Percentiles rank a stretch among this genome's conserved stretches.
These are phyloP conservation scores for Microcebus jonahi DNA, from an alignment of 2,113 vertebrate genomes.

Conservation along the genomic window DNA sequence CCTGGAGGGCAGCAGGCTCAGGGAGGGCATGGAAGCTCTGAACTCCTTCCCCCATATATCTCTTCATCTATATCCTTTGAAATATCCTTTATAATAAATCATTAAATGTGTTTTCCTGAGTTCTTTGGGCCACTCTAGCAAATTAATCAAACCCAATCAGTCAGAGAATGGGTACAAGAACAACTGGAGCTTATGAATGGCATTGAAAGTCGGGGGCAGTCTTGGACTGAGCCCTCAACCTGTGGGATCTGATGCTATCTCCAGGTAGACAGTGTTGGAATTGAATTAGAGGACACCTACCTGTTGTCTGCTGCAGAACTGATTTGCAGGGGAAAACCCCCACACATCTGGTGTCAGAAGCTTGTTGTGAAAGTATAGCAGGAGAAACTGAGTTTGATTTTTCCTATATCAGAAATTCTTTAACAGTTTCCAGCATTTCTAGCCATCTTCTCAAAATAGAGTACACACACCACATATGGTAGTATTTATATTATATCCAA, in stretches of 20 bases:
- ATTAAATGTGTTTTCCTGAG: not conserved
- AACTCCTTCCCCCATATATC: not conserved
- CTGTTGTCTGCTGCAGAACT: not conserved
- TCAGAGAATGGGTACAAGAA: not conserved
- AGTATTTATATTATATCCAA: not conserved
- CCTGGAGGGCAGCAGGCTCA: not conserved
- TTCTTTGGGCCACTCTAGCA: not conserved
- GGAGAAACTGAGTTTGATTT: not conserved
- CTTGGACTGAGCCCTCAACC: not conserved
- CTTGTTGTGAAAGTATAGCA: not conserved
- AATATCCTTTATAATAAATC: not conserved
- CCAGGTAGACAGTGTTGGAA: not conserved
- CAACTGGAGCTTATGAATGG: not conserved
- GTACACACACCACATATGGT: not conserved
- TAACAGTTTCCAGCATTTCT: not conserved
- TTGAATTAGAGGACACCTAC: not conserved
- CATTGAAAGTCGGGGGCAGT: not conserved
- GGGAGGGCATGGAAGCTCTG: not conserved
- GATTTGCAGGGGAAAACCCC: not conserved
- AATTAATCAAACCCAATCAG: not conserved
- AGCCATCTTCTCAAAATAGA: slow-evolving; percentile 17
- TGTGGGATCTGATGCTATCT: not conserved
- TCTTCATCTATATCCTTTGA: not conserved
- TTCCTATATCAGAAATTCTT: not conserved
- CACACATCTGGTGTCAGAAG: not conserved